phyloP scores from a whole-genome alignment of 2,113 vertebrate genomes.

The Microtus montanus region DNA sequence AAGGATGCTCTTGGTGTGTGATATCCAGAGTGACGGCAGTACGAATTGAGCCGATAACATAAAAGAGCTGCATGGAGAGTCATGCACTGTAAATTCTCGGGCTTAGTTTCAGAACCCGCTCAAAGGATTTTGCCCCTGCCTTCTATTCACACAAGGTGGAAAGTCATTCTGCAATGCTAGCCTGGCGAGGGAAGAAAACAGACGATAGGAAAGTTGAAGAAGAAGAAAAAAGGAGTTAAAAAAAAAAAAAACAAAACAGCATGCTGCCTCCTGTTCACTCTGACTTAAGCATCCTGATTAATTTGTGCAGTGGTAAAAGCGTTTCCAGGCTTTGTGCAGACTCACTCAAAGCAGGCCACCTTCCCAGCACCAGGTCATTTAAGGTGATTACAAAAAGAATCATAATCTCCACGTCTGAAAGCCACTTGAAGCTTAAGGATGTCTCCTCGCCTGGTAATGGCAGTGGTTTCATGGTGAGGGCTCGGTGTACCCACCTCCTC shows the following conservation, averaged over 20 bases:
- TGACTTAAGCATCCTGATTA: not conserved
- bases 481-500: constrained; percentile 43
- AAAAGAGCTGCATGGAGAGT: not conserved
- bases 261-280: not conserved
- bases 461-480: not conserved
- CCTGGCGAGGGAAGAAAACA: not conserved
- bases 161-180: not conserved
- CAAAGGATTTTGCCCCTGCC: not conserved
- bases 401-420: not conserved
- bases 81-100: not conserved
- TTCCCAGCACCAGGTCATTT: not conserved
- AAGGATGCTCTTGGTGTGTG: not conserved
- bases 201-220: not conserved
- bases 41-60: not conserved
- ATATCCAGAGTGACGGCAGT: not conserved
- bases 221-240: not conserved
- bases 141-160: not conserved
- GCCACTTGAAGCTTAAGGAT: not conserved
- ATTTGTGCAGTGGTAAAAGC: not conserved
- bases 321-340: constrained; percentile 5
- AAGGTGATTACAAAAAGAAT: constrained; percentile 2
- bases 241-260: not conserved
- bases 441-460: not conserved
- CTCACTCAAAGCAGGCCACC: constrained; percentile 11
- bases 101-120: constrained; percentile 37